Conservation (phyloP, 2,888 invertebrate genomes). For the Dendrolimus pini region DNA sequence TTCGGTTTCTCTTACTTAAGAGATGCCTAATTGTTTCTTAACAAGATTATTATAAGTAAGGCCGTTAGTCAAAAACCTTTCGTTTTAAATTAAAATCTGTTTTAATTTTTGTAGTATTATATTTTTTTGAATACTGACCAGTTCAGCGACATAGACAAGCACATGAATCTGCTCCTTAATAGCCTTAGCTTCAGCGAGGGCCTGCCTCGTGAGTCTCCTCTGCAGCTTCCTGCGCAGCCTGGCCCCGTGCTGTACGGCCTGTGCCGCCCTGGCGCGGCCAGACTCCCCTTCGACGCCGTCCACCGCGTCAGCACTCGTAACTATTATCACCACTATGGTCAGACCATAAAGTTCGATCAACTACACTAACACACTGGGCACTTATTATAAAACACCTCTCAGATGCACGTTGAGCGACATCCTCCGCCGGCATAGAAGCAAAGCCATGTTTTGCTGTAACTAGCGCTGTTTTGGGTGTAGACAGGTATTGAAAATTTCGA, state of each 20-base stretch:
- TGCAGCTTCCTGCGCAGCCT: conserved; percentile 86
- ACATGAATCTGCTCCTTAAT: conserved; percentile 88
- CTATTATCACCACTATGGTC: conserved; percentile 62
- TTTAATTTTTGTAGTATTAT: too few relatives aligned
- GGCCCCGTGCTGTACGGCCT: conserved; percentile 88
- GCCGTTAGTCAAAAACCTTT: too few relatives aligned
- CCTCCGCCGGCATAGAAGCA: too few relatives aligned
- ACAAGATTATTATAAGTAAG: too few relatives aligned
- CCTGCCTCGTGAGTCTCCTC: conserved; percentile 84
- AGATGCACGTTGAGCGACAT: too few relatives aligned
- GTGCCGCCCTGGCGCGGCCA: conserved; percentile 78
- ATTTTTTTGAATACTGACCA: conserved; percentile 71
- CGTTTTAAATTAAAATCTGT: too few relatives aligned
- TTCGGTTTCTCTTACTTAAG: too few relatives aligned
- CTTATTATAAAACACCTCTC: too few relatives aligned
- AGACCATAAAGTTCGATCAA: conserved; percentile 16
- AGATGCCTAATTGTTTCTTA: too few relatives aligned
- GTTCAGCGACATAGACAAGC: conserved; percentile 84
- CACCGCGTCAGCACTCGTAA: conserved; percentile 48
- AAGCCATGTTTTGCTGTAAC: too few relatives aligned
- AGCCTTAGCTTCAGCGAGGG: conserved; percentile 87
- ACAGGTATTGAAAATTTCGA: too few relatives aligned
- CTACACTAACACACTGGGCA: neutral
- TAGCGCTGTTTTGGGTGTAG: too few relatives aligned
- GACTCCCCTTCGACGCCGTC: conserved; percentile 36